phyloP scores from a whole-genome alignment of 2,113 vertebrate genomes.

The Trogon melanurus region DNA sequence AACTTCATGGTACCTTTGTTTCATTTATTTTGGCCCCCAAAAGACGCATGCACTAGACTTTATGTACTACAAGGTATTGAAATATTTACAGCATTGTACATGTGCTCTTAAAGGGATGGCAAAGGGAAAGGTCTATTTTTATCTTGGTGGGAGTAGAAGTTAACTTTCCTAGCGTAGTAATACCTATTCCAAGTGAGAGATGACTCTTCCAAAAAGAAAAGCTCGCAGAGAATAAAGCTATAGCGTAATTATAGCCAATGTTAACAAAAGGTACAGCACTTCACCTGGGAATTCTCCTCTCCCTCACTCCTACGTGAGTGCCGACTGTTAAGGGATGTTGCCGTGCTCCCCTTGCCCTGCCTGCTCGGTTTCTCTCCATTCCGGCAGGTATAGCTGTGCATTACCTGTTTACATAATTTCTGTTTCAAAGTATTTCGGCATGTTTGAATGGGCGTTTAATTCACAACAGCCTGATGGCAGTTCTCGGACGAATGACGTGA shows the following conservation, averaged over 20 bases:
- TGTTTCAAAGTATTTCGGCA: constrained; percentile 48
- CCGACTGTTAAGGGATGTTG: not conserved
- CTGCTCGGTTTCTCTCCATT: not conserved
- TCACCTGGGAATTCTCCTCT: constrained; percentile 25
- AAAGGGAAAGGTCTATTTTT: constrained; percentile 39
- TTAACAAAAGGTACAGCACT: constrained; percentile 33
- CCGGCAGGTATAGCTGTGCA: constrained; percentile 11
- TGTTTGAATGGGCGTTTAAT: constrained; percentile 43
- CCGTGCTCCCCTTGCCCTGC: not conserved
- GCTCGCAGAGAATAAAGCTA: constrained; percentile 63
- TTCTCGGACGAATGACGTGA: constrained; percentile 35
- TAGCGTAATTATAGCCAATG: constrained; percentile 49
- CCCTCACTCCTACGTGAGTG: not conserved
- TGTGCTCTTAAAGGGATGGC: constrained; percentile 68
- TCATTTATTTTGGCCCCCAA: constrained; percentile 84
- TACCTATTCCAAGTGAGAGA: constrained; percentile 60
- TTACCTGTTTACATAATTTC: not conserved
- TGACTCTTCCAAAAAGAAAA: constrained; percentile 75
- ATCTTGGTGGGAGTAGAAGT: constrained; percentile 39
- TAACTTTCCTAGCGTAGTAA: constrained; percentile 57
- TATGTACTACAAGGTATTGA: constrained; percentile 88
- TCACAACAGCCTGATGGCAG: constrained; percentile 53
- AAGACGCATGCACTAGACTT: constrained; percentile 94
- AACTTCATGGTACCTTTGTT: constrained; percentile 76
- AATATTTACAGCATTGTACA: constrained; percentile 95